These are phyloP conservation scores for Lepidocolaptes lacrymiger DNA, from an alignment of 2,797 vertebrate species.

Conservation along the genomic window DNA sequence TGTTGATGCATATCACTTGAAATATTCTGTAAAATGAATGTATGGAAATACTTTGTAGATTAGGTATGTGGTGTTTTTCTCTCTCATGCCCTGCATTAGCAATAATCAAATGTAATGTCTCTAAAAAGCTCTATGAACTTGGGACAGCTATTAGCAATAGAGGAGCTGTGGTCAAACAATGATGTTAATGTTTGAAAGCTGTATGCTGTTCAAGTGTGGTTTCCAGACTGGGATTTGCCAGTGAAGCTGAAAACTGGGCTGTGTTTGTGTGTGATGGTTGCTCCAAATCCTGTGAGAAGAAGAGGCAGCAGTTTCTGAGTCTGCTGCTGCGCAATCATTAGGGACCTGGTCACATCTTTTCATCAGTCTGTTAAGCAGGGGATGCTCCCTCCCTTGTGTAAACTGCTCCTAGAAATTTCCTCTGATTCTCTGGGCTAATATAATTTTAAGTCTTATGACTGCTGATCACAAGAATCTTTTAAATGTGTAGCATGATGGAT, in stretches of 20 bases:
- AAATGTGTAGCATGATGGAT: neutral
- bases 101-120: neutral
- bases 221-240: neutral
- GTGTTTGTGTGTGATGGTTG: neutral
- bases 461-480: neutral
- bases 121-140: neutral
- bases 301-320: neutral
- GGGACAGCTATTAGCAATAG: neutral
- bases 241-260: neutral
- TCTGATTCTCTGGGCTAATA: neutral
- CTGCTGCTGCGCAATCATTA: neutral
- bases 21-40: neutral
- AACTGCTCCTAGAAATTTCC: neutral
- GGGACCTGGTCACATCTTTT: neutral
- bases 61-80: neutral
- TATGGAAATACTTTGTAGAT: neutral
- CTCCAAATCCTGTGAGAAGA: neutral
- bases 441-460: neutral
- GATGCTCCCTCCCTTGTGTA: neutral
- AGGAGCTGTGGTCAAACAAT: neutral
- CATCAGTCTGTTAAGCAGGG: neutral
- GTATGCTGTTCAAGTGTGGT: neutral
- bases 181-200: neutral
- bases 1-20: neutral
- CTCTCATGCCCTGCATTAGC: neutral